These are phyloP conservation scores for Limnodromus scolopaceus DNA, from an alignment of 2,797 vertebrate genomes.

Conservation along the genomic window DNA sequence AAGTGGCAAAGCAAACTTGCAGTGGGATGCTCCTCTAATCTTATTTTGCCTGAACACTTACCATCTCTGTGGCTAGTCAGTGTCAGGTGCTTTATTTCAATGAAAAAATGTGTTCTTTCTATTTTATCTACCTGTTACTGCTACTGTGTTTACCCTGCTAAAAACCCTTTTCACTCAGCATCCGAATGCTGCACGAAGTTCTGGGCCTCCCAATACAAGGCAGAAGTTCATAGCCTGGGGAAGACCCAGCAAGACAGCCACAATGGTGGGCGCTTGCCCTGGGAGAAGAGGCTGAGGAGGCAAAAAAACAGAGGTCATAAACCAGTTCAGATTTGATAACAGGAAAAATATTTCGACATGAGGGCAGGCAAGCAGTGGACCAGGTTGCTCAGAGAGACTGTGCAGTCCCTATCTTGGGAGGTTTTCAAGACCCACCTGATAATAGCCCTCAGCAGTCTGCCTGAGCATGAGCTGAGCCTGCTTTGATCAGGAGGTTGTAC, in stretches of 20 bases:
- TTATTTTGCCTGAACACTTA: neutral
- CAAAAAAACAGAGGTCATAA: neutral
- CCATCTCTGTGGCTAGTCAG: neutral
- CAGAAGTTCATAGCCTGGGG: neutral
- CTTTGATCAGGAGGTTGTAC: neutral
- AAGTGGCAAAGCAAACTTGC: neutral
- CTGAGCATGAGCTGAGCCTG: neutral
- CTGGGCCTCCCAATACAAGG: neutral
- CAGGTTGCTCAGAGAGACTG: neutral
- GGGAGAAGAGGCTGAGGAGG: neutral
- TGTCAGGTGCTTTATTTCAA: neutral
- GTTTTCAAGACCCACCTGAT: neutral
- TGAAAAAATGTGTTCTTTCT: neutral
- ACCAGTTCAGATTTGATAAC: neutral
- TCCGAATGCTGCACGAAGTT: neutral
- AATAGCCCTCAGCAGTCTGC: neutral
- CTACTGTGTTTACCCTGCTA: neutral
- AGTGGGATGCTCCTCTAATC: neutral
- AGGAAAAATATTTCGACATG: neutral
- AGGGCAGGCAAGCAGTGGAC: neutral
- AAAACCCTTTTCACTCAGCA: neutral
- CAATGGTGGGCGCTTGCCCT: neutral
- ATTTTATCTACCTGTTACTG: fast-evolving
- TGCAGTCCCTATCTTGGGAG: fast-evolving
- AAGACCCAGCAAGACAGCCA: neutral